These are phyloP conservation scores for Uria aalge DNA, from an alignment of 2,113 vertebrate genomes.

Conservation along the genomic window DNA sequence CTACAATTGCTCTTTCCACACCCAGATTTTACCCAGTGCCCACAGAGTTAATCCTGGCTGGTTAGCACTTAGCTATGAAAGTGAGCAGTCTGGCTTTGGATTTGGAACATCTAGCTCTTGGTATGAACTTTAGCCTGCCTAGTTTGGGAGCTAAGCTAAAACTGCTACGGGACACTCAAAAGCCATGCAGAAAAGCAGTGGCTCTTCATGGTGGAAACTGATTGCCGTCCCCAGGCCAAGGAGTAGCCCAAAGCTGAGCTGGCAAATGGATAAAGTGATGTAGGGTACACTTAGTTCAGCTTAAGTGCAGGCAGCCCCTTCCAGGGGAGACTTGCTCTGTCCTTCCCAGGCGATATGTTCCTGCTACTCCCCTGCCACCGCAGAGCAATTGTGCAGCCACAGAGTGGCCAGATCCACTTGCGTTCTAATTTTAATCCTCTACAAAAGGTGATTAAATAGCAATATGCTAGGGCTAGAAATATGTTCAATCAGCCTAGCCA, in stretches of 20 bases:
- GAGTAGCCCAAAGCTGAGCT: background rate
- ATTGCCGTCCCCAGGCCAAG: background rate
- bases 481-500: background rate
- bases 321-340: background rate
- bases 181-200: background rate
- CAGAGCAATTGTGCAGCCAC: background rate
- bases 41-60: background rate
- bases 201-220: background rate
- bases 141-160: background rate
- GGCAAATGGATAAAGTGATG: background rate
- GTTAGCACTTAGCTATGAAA: background rate
- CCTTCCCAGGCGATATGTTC: background rate
- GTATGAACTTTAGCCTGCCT: background rate
- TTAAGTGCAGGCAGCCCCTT: background rate
- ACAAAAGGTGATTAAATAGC: background rate
- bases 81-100: background rate
- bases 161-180: background rate
- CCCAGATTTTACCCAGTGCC: background rate
- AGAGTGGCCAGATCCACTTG: background rate
- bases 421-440: background rate
- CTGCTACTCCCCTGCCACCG: background rate
- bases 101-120: background rate
- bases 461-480: background rate
- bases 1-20: background rate
- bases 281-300: background rate